Conservation (phyloP, 2,113 vertebrate species). For the Xerus inauris region DNA sequence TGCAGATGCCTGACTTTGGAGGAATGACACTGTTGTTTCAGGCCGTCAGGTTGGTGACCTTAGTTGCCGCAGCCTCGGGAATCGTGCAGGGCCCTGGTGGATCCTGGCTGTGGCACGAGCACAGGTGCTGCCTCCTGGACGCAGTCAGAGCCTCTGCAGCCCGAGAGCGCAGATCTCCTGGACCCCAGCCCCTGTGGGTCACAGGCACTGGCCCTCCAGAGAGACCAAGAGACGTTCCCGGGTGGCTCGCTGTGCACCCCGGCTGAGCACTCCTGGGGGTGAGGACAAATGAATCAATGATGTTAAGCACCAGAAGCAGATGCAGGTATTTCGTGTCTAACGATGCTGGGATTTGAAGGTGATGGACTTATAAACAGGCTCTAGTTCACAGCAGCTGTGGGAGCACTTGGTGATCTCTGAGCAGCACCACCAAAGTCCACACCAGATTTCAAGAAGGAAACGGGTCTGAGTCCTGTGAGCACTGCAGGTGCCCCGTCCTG, state of each 20-base stretch:
- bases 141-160: no score
- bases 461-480: no score
- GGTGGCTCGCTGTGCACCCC: not conserved
- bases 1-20: not conserved
- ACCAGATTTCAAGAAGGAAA: not conserved
- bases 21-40: rapidly evolving
- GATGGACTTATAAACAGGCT: not conserved
- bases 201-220: not conserved
- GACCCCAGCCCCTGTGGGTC: not conserved
- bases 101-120: no score
- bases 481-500: not conserved
- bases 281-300: not conserved
- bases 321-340: not conserved
- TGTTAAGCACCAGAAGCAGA: not conserved
- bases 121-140: not conserved
- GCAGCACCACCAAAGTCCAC: not conserved
- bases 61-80: not conserved
- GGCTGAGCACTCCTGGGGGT: not conserved
- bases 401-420: not conserved
- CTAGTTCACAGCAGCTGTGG: not conserved
- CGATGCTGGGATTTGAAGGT: not conserved
- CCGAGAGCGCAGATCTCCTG: no score
- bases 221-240: not conserved
- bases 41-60: not conserved
- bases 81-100: rapidly evolving